Evolutionary conservation across 2,797 vertebrate species (phyloP).

Genomic region (Melanotaenia parkinsoni): DNA sequence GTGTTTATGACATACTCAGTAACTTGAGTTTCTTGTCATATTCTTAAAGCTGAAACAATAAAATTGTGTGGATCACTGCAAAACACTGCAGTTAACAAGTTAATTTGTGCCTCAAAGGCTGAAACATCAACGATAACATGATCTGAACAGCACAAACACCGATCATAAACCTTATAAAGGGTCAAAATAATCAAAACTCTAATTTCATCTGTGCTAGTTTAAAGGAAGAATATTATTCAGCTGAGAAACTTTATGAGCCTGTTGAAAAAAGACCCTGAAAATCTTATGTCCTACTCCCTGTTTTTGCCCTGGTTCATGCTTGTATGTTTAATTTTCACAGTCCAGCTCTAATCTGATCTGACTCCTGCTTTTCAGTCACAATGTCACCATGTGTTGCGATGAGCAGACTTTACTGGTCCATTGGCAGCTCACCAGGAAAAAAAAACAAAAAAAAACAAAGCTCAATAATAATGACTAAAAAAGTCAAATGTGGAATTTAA

Average conservation of each 20-base stretch:
- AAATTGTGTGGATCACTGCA: conserved; percentile 22
- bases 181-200: conserved; percentile 48
- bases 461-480: neutral
- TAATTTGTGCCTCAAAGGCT: conserved; percentile 36
- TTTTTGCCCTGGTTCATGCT: conserved; percentile 14
- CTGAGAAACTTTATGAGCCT: conserved; percentile 22
- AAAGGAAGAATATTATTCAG: conserved; percentile 37
- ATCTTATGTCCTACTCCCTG: neutral
- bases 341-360: conserved; percentile 10
- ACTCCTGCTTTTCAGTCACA: neutral
- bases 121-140: conserved; percentile 19
- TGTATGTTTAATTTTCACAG: neutral
- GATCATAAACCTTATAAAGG: conserved; percentile 30
- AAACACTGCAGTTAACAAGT: conserved; percentile 23
- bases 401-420: neutral
- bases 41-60: conserved; percentile 13
- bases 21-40: neutral
- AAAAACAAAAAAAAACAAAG: neutral
- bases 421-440: neutral
- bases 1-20: neutral
- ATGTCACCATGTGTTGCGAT: conserved; percentile 4
- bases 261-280: conserved; percentile 39
- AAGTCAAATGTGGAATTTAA: neutral
- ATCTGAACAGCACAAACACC: conserved; percentile 30
- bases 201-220: conserved; percentile 50